A percentile compares a stretch with the other conserved stretches of the same genome.
These are phyloP conservation scores for Alloplasta piceator DNA, from an alignment of 2,888 invertebrate genomes.

Conservation along the genomic window DNA sequence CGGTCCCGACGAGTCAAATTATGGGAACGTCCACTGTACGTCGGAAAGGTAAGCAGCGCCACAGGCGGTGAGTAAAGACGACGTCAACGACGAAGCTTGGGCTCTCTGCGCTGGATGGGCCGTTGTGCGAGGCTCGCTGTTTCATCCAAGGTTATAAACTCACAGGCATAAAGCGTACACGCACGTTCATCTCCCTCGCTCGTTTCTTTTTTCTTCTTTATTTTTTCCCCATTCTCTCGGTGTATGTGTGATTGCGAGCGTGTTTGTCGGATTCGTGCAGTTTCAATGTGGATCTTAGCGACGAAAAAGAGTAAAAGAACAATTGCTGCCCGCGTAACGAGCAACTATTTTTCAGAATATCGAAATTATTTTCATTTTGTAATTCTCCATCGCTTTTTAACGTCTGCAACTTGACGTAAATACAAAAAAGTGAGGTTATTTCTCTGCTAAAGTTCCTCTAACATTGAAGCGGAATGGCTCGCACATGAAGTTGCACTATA, in stretches of 20 bases:
- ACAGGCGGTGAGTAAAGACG: conserved; percentile 30
- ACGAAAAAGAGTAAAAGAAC: too few species aligned
- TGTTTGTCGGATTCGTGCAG: conserved; percentile 18
- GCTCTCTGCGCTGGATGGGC: conserved; percentile 43
- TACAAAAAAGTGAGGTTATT: not conserved
- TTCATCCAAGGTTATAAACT: conserved; percentile 66
- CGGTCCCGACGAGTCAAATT: too few species aligned
- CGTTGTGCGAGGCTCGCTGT: conserved; percentile 63
- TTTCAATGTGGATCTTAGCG: conserved; percentile 24
- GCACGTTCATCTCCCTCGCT: conserved; percentile 42
- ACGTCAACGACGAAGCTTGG: conserved; percentile 20
- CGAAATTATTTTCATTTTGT: too few species aligned
- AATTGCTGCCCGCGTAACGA: too few species aligned
- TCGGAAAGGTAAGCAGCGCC: conserved; percentile 52
- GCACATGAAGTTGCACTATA: conserved; percentile 32
- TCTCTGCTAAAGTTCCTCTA: conserved; percentile 14
- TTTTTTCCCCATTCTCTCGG: not conserved
- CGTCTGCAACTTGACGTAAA: not conserved
- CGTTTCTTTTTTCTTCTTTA: not conserved
- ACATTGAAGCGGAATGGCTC: conserved; percentile 46
- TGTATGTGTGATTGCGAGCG: conserved; percentile 17
- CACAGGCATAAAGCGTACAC: conserved; percentile 39
- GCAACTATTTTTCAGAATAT: too few species aligned
- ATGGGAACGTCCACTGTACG: too few species aligned
- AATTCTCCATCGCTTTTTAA: not conserved